Conservation (phyloP, 2,888 invertebrate species). For the Beris morrisii region DNA sequence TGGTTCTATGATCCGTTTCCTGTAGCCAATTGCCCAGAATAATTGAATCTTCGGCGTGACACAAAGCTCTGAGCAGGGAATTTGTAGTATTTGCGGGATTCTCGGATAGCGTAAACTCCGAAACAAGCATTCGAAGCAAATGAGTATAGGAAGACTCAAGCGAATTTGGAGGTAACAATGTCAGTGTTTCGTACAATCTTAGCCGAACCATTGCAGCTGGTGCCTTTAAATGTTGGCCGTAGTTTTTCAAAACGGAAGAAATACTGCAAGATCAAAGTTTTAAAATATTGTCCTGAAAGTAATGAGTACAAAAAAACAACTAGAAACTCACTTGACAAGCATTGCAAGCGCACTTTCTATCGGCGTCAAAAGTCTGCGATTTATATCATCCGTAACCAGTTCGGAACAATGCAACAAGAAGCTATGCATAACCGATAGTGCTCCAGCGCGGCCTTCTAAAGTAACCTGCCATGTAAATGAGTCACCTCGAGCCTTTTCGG, state of each 20-base stretch:
- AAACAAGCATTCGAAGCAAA: slow-evolving; percentile 85
- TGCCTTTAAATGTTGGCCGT: slow-evolving; percentile 91
- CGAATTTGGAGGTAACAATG: slow-evolving; percentile 74
- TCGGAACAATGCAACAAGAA: slow-evolving; percentile 89
- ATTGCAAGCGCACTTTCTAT: slow-evolving; percentile 95
- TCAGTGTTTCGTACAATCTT: slow-evolving; percentile 86
- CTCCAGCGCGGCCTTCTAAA: slow-evolving; percentile 93
- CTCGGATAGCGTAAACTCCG: slow-evolving; percentile 93
- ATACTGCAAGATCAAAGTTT: slow-evolving; percentile 61
- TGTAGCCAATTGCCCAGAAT: slow-evolving; percentile 93
- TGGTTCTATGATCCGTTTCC: slow-evolving; percentile 93
- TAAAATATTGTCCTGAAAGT: neutral
- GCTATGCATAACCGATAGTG: slow-evolving; percentile 93
- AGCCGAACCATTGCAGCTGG: slow-evolving; percentile 91
- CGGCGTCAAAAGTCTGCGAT: slow-evolving; percentile 82
- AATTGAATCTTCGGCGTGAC: slow-evolving; percentile 87
- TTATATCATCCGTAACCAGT: slow-evolving; percentile 88
- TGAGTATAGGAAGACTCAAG: slow-evolving; percentile 87
- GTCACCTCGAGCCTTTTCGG: slow-evolving; percentile 93
- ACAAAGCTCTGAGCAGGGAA: slow-evolving; percentile 77
- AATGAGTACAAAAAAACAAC: neutral
- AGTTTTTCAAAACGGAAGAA: slow-evolving; percentile 79
- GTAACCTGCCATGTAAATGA: slow-evolving; percentile 99
- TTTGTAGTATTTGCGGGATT: slow-evolving; percentile 90
- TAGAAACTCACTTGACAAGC: slow-evolving; percentile 77